Percentiles rank a stretch among this genome's conserved stretches.
Conservation (phyloP, 2,797 vertebrate species). For the Hypotaenidia okinawae region DNA sequence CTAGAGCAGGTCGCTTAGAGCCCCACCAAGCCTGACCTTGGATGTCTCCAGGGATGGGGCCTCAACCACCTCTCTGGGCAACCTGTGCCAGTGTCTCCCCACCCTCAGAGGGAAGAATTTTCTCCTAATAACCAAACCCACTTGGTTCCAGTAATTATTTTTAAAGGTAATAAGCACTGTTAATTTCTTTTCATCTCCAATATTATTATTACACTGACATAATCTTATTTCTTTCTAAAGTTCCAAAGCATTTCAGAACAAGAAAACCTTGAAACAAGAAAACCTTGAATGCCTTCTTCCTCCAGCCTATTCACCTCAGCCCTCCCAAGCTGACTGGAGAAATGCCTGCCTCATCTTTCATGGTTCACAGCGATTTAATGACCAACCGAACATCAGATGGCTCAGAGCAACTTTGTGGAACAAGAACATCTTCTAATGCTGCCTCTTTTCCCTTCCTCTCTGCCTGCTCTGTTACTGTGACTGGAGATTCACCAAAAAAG, state of each 20-base stretch:
- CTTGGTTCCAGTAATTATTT: background rate
- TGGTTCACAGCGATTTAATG: background rate
- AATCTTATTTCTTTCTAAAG: background rate
- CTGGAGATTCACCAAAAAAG: background rate
- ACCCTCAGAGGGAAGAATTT: too few species aligned
- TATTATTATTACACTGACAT: background rate
- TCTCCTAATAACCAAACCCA: too few species aligned
- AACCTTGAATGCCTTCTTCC: background rate
- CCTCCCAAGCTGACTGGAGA: background rate
- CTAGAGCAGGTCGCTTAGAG: too few species aligned
- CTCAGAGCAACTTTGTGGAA: background rate
- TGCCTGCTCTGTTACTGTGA: background rate
- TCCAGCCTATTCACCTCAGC: background rate
- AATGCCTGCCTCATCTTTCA: background rate
- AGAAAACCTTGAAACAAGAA: background rate
- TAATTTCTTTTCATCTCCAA: background rate
- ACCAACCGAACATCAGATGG: background rate
- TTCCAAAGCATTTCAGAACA: background rate
- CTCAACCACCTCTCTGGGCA: too few species aligned
- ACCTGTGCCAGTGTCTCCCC: too few species aligned
- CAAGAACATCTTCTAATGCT: background rate
- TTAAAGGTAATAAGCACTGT: background rate
- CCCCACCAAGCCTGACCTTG: too few species aligned
- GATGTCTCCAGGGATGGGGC: too few species aligned
- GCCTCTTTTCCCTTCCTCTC: background rate